Evolutionary conservation across 2,113 vertebrate species (phyloP).

Genomic region (Menura novaehollandiae): DNA sequence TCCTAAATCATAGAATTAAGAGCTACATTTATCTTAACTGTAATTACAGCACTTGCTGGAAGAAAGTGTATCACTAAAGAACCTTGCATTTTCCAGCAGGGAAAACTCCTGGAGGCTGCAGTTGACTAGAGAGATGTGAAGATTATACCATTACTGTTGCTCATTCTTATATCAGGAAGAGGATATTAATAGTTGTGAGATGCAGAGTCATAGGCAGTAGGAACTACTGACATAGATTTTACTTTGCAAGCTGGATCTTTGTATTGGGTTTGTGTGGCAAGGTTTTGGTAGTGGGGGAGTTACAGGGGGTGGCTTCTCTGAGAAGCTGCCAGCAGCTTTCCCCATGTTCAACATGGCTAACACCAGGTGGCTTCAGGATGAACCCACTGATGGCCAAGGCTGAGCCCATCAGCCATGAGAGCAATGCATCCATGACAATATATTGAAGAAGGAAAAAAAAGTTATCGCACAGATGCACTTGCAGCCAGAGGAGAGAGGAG

Average conservation of each 20-base stretch:
- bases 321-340: neutral
- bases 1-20: neutral
- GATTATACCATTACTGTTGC: neutral
- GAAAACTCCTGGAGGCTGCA: neutral
- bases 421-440: no score
- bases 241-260: neutral
- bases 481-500: neutral
- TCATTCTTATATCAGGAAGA: neutral
- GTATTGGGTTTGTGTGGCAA: neutral
- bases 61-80: neutral
- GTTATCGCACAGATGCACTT: no score
- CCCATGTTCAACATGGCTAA: neutral
- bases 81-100: neutral
- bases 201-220: neutral
- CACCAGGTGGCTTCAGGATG: neutral
- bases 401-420: rapidly evolving
- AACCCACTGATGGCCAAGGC: neutral
- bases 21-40: neutral
- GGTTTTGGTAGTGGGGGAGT: neutral
- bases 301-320: neutral
- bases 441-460: neutral
- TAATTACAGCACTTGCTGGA: neutral
- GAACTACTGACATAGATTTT: neutral
- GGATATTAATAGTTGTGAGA: neutral
- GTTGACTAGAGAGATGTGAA: neutral